These are phyloP conservation scores for Physeter macrocephalus DNA, from an alignment of 2,113 vertebrate genomes.

Conservation along the genomic window DNA sequence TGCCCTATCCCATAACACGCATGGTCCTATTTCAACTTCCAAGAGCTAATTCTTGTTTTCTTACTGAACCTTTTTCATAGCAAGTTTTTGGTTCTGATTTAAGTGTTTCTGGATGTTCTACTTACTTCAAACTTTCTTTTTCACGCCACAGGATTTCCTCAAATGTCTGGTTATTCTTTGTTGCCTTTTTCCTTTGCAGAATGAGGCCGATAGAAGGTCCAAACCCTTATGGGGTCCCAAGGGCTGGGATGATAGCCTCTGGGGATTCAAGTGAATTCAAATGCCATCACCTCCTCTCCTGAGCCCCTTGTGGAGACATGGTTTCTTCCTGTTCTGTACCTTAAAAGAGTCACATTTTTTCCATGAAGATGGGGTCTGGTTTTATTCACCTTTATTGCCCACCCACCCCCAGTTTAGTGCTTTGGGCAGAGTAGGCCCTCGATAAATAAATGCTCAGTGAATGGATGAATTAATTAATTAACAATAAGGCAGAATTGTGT, in stretches of 20 bases:
- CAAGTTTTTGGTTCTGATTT: not conserved
- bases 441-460: too few relatives aligned
- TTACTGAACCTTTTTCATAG: not conserved
- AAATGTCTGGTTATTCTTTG: not conserved
- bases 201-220: not conserved
- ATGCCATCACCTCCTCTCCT: not conserved
- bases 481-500: fast-evolving
- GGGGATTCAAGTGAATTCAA: not conserved
- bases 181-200: not conserved
- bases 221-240: too few relatives aligned
- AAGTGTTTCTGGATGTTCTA: not conserved
- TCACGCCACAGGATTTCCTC: not conserved
- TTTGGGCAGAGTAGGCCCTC: not conserved
- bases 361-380: not conserved
- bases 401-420: fast-evolving
- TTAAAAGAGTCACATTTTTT: not conserved
- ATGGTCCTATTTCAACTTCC: not conserved
- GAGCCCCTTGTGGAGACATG: not conserved
- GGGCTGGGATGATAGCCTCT: not conserved
- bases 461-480: too few relatives aligned
- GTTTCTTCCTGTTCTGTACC: not conserved
- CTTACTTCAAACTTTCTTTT: not conserved
- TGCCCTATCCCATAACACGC: not conserved
- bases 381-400: not conserved
- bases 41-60: not conserved